Conservation (phyloP, 2,797 vertebrate species). For the Smutsia gigantea region DNA sequence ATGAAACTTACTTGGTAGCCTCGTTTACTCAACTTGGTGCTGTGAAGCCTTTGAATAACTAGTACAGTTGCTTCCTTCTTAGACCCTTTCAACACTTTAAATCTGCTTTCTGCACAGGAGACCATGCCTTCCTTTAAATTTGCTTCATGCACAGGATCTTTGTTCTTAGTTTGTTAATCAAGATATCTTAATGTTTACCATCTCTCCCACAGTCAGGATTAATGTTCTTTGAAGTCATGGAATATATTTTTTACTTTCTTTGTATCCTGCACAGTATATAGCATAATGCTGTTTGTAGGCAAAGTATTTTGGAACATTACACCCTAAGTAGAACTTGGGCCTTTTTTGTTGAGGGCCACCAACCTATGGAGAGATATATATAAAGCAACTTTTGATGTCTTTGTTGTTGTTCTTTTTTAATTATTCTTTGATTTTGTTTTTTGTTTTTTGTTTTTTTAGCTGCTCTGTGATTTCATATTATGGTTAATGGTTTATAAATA, state of each 20-base stretch:
- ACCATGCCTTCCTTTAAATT: background rate
- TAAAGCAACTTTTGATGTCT: background rate
- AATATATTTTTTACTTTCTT: background rate
- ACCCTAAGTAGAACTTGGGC: background rate
- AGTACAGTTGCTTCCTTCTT: background rate
- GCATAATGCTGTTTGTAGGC: background rate
- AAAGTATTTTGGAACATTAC: conserved; percentile 38
- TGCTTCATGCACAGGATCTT: background rate
- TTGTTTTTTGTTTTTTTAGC: too few species aligned
- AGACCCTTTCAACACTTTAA: conserved; percentile 4
- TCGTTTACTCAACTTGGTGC: background rate
- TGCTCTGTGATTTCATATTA: too few species aligned
- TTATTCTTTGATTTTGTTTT: too few species aligned
- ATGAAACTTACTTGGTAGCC: background rate
- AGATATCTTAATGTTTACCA: background rate
- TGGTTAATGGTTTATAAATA: background rate
- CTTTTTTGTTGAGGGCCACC: background rate
- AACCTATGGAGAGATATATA: background rate
- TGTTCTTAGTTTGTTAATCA: conserved; percentile 31
- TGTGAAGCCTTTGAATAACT: background rate
- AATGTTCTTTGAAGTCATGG: background rate
- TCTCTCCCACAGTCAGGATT: background rate
- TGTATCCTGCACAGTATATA: background rate
- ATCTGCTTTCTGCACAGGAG: background rate
- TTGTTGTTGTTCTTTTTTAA: too few species aligned